phyloP scores from a whole-genome alignment of 1,140 invertebrate genomes.

The Bombus polaris region DNA sequence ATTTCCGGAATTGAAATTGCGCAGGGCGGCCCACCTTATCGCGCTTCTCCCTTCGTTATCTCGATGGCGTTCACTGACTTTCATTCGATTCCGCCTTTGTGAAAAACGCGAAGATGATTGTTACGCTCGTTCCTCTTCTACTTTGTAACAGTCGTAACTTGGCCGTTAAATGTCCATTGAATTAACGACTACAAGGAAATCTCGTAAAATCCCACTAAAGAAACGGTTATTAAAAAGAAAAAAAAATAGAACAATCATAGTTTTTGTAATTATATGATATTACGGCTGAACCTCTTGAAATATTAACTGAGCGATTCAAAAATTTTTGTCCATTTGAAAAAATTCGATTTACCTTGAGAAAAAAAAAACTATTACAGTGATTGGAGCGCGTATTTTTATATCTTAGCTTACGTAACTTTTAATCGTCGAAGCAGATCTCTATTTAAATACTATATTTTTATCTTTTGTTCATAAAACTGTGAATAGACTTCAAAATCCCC shows the following conservation, averaged over 20 bases:
- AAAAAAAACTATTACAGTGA: no score
- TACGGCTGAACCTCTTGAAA: no score
- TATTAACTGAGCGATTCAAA: neutral
- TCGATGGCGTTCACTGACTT: conserved; percentile 46
- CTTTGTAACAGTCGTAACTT: conserved; percentile 27
- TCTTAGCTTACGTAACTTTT: no score
- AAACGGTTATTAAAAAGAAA: neutral
- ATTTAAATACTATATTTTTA: no score
- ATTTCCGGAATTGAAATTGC: conserved; percentile 55
- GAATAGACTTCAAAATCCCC: no score
- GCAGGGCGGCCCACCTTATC: conserved; percentile 53
- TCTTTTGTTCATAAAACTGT: no score
- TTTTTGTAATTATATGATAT: neutral
- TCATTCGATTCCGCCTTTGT: conserved; percentile 54
- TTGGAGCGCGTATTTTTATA: no score
- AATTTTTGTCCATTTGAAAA: neutral
- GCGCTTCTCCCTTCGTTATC: conserved; percentile 56
- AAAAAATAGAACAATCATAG: neutral
- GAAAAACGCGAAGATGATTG: conserved; percentile 43
- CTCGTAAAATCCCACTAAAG: neutral
- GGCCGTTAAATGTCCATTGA: neutral
- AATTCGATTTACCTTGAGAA: no score
- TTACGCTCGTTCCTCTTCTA: neutral
- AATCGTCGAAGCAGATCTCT: no score
- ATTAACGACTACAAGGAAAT: conserved; percentile 19